Conservation (phyloP, 2,113 vertebrate genomes). For the Lamprotornis superbus region DNA sequence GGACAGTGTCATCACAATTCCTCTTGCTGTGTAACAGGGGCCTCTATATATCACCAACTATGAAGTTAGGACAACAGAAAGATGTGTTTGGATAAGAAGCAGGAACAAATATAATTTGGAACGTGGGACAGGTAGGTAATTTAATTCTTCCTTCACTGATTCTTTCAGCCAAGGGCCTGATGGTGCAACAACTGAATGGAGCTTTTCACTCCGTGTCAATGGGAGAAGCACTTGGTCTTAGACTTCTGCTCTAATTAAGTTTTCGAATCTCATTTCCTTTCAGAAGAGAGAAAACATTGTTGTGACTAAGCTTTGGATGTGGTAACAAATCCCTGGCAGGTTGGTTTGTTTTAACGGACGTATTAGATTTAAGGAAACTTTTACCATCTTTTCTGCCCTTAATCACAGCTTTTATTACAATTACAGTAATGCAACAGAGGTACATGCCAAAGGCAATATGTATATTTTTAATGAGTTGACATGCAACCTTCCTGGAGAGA, state of each 20-base stretch:
- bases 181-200: background rate
- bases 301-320: slow-evolving; percentile 71
- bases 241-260: slow-evolving; percentile 47
- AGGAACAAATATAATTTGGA: slow-evolving; percentile 27
- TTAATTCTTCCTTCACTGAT: background rate
- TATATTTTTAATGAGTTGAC: slow-evolving; percentile 68
- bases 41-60: background rate
- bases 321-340: slow-evolving; percentile 70
- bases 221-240: background rate
- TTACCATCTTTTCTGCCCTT: slow-evolving; percentile 66
- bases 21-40: background rate
- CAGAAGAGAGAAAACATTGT: slow-evolving; percentile 68
- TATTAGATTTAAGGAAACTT: slow-evolving; percentile 68
- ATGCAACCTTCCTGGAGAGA: slow-evolving; percentile 37
- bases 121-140: background rate
- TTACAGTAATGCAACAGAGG: slow-evolving; percentile 56
- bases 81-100: slow-evolving; percentile 26
- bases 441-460: slow-evolving; percentile 66
- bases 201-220: slow-evolving; percentile 13
- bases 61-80: background rate
- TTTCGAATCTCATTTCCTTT: slow-evolving; percentile 70
- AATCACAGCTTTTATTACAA: slow-evolving; percentile 65
- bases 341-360: slow-evolving; percentile 63
- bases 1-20: background rate
- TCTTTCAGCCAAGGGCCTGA: background rate